Evolutionary conservation across 2,113 vertebrate genomes (phyloP), one percentile per base, ranked within the genome.

Genomic region (Cryptotis parvus): DNA sequence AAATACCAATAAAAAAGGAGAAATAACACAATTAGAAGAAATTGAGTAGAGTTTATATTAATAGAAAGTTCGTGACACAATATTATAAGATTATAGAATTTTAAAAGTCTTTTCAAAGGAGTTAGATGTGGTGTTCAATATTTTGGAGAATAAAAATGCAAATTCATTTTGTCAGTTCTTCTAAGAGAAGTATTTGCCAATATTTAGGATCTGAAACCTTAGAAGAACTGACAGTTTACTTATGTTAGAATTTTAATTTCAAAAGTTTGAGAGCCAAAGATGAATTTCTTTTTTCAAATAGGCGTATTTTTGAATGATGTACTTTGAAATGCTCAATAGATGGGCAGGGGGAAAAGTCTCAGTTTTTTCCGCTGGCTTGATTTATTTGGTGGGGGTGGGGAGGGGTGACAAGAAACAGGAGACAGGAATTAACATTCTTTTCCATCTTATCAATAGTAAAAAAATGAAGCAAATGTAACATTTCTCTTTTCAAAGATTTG

Each of bases 401-500:
- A n/a, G n/a, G n/a, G n/a, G n/a, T n/a, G n/a, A n/a, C n/a, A n/a
- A n/a, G n/a, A n/a, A n/a, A 70, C 69, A 89, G 66, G 90, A 95
- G 81, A 12, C 61, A 70, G 74, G 27, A 73, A 68, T 61, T 97
- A 94, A 94, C 78, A 68, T 95, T 96, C 92, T 96, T 87, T 96
- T 41, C 9, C 94, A 95, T 97, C 97, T 94, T 97, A 95, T 95
- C 96, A 97, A 94, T 95, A 95, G 90, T 95, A 92, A 96, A 84
- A 58, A 22, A 39, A 95, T 94, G 94, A n/a, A 97, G 96, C 97
- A 97, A 98, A 98, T 97, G 93, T 91, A 97, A 90, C 97, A 98
- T 98, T 98, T 96, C 96, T 97, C 92, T 97, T n/a, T 98, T 98
- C 97, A 98, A 98, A 97, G 97, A 97, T 95, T 97, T 94, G 94